A percentile compares a stretch with the other conserved stretches of the same genome.
These are phyloP conservation scores for Ichneumoninae sp. DNA, from an alignment of 2,888 invertebrate genomes.

Conservation along the genomic window DNA sequence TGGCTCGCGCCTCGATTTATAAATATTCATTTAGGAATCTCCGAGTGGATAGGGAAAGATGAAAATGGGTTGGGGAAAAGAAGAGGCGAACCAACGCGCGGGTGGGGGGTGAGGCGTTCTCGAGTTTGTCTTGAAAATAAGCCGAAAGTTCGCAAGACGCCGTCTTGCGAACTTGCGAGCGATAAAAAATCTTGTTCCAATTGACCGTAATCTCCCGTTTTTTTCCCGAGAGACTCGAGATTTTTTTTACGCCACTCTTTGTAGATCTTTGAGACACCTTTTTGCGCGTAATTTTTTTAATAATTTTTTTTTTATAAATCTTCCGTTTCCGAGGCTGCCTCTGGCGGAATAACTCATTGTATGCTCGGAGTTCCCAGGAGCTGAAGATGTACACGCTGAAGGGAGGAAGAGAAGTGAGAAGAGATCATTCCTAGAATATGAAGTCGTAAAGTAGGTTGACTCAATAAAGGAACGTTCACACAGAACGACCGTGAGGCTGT, in stretches of 20 bases:
- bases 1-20: slow-evolving; percentile 37
- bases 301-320: background rate
- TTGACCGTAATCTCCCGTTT: slow-evolving; percentile 18
- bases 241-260: slow-evolving; percentile 7
- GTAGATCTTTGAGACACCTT: slow-evolving; percentile 1
- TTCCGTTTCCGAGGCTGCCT: background rate
- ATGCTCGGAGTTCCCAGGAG: slow-evolving; percentile 5
- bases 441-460: slow-evolving; percentile 62
- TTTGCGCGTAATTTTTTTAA: background rate
- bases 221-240: background rate
- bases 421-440: slow-evolving; percentile 56
- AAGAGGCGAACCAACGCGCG: background rate
- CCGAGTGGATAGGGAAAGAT: slow-evolving; percentile 3
- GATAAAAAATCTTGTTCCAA: slow-evolving; percentile 6
- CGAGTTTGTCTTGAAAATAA: slow-evolving; percentile 37
- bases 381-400: background rate
- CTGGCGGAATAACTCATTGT: slow-evolving; percentile 11
- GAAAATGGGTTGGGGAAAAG: background rate
- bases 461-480: slow-evolving; percentile 54
- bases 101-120: background rate
- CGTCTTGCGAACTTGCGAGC: too few species aligned
- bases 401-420: slow-evolving; percentile 29
- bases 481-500: background rate
- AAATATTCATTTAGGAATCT: slow-evolving; percentile 47
- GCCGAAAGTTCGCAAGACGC: slow-evolving; percentile 19